phyloP scores from a whole-genome alignment of 2,888 invertebrate species.

The Chrysina gloriosa region DNA sequence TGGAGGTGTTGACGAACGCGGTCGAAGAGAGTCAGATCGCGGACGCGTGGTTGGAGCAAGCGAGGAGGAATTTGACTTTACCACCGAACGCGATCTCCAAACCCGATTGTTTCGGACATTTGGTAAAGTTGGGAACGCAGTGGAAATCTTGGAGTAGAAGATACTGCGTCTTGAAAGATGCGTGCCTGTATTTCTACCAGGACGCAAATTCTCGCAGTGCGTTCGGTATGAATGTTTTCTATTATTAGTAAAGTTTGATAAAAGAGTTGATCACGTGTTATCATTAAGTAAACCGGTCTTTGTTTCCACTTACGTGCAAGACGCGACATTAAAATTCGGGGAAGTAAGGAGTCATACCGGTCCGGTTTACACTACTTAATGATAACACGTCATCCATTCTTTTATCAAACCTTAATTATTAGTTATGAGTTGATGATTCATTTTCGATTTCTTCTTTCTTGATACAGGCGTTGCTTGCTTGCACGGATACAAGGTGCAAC shows the following conservation, averaged over 20 bases:
- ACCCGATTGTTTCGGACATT: constrained; percentile 94
- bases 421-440: not conserved
- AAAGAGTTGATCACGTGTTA: too few relatives aligned
- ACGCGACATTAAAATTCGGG: too few relatives aligned
- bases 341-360: too few relatives aligned
- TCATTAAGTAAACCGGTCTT: too few relatives aligned
- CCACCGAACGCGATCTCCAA: constrained; percentile 83
- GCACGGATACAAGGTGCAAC: constrained; percentile 93
- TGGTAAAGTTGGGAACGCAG: constrained; percentile 86
- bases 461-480: constrained; percentile 87
- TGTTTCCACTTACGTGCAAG: too few relatives aligned
- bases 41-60: constrained; percentile 79
- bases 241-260: too few relatives aligned
- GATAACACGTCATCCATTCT: too few relatives aligned
- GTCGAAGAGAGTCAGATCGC: constrained; percentile 69
- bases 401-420: too few relatives aligned
- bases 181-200: constrained; percentile 93
- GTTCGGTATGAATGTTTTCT: constrained; percentile 75
- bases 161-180: constrained; percentile 95
- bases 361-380: too few relatives aligned
- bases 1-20: constrained; percentile 81
- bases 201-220: constrained; percentile 89
- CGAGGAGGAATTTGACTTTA: constrained; percentile 82
- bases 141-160: constrained; percentile 92
- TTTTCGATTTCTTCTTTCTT: constrained; percentile 2